Evolutionary conservation across 2,113 vertebrate genomes (phyloP), one percentile per base, ranked within the genome.

Genomic region (Cygnus atratus): DNA sequence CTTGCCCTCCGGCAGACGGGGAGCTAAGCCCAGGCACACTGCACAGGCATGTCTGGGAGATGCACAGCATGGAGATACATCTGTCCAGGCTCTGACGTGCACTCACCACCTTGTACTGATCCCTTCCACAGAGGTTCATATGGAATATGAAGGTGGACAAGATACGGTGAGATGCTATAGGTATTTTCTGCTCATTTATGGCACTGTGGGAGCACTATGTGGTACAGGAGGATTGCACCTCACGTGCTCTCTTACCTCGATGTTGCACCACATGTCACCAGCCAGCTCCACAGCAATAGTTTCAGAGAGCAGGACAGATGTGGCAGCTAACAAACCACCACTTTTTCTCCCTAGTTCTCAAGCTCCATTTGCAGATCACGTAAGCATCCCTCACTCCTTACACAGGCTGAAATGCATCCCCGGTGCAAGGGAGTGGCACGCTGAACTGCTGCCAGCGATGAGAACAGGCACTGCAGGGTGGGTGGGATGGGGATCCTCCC

Each of bases 371-470:
- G n/a, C 31, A 74, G 65, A 19, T 46, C 86, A 17, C 46, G 9
- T 2, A 43, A 93, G 9, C 41, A 44, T 10, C 26, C 39, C 43
- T n/a, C 43, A 6, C 19, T 46, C 46, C 80, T 43, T 39, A 10
- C 2, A 37, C 17, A 48, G 80, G 46, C 84, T 88, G 80, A 81
- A 88, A 87, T 19, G 16, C 61, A 66, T 48, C 83, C 79, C 94
- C 24, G 8, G 31, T 71, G 86, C 1, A 19, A 84, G 75, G 79
- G 59, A 86, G 85, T 0, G 3, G 68, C 59, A 4, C 0, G 6
- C 44, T 93, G 90, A 57, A 33, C 37, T 44, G 61, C 84, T 84
- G 94, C 92, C 91, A 92, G 68, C 1, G 59, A 58, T 41, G 68
- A 88, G 63, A 61, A 94, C 6, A 37, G 61, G 50, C 70, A 88